These are phyloP conservation scores for Vidua chalybeata DNA, from an alignment of 2,113 vertebrate genomes.

Conservation along the genomic window DNA sequence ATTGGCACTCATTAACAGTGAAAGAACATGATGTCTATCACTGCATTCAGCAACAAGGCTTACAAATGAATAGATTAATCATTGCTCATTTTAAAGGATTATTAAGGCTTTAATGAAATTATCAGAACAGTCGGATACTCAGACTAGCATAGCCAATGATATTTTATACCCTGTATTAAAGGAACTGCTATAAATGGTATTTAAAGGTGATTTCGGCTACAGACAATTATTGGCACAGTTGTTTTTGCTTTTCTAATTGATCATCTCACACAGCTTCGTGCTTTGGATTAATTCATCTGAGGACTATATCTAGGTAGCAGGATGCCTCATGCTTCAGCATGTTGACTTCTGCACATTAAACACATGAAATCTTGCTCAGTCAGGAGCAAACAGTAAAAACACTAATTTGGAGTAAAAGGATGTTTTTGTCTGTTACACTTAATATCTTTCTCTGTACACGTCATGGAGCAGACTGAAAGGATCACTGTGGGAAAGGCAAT, in stretches of 20 bases:
- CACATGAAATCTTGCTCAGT: background rate
- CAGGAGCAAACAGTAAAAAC: background rate
- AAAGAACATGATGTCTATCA: constrained; percentile 28
- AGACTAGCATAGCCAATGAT: background rate
- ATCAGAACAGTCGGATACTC: background rate
- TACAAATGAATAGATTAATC: constrained; percentile 48
- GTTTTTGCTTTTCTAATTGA: background rate
- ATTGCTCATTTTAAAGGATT: constrained; percentile 10
- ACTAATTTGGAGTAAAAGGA: background rate
- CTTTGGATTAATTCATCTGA: background rate
- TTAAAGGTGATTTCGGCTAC: background rate
- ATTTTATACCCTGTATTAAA: background rate
- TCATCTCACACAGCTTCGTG: background rate
- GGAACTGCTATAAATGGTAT: background rate
- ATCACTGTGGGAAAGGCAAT: background rate
- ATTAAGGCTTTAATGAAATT: constrained; percentile 40
- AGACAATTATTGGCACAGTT: background rate
- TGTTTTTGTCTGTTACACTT: background rate
- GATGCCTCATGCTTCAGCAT: background rate
- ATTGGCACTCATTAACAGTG: constrained; percentile 35
- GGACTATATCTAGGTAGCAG: background rate
- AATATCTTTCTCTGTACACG: background rate
- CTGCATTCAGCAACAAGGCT: constrained; percentile 4
- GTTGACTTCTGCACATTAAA: background rate
- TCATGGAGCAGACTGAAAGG: background rate